Percentiles rank a stretch among this genome's conserved stretches.
Evolutionary conservation across 2,888 invertebrate genomes (phyloP).

Genomic region (Hymenopus coronatus): DNA sequence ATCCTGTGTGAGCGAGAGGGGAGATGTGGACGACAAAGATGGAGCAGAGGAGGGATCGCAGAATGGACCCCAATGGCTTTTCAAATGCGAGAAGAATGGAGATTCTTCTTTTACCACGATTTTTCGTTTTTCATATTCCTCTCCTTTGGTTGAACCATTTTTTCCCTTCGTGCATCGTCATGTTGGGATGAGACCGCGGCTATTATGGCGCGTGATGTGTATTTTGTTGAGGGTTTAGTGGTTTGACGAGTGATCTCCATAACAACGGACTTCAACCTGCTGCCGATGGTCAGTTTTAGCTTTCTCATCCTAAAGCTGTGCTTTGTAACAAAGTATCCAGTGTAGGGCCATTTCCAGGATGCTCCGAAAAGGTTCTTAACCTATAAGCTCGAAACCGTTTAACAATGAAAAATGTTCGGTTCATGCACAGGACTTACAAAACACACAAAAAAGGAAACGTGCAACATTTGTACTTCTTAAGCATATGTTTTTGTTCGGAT

Average conservation of each 20-base stretch:
- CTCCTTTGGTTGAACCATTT: neutral
- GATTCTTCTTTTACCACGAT: constrained; percentile 1
- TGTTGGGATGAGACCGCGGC: neutral
- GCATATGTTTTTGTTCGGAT: no score
- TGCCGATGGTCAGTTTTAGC: neutral
- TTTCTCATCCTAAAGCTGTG: neutral
- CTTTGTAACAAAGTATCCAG: neutral
- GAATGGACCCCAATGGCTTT: constrained; percentile 10
- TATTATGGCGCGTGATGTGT: neutral
- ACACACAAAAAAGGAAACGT: no score
- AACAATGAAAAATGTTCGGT: no score
- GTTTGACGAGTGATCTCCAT: neutral
- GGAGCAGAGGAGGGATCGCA: neutral
- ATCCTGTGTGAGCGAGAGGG: neutral
- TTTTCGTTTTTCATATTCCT: constrained; percentile 17
- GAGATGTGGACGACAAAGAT: neutral
- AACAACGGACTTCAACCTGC: neutral
- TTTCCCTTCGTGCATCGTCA: neutral
- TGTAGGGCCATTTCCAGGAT: no score
- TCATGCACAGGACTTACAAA: no score
- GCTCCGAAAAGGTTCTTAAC: no score
- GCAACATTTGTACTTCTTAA: no score
- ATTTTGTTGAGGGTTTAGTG: neutral
- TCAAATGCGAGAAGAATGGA: constrained; percentile 11
- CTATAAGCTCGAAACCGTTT: no score